phyloP scores from a whole-genome alignment of 2,888 invertebrate genomes.

The Leistus spinibarbis region DNA sequence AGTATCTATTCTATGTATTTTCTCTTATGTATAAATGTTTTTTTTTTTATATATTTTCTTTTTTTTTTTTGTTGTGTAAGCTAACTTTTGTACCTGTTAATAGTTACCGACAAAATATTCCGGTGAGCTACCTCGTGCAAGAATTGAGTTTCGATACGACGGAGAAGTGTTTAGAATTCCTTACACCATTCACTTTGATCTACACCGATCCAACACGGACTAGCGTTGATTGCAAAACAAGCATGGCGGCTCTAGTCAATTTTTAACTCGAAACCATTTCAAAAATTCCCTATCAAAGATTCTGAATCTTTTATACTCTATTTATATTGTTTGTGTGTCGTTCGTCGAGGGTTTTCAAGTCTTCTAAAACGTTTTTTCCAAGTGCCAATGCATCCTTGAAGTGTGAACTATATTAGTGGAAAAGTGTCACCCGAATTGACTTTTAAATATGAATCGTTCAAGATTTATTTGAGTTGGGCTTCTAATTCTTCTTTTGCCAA shows the following conservation, averaged over 20 bases:
- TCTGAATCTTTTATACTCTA: background rate
- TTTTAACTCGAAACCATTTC: slow-evolving; percentile 55
- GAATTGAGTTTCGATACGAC: slow-evolving; percentile 87
- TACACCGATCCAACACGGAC: slow-evolving; percentile 72
- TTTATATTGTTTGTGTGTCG: background rate
- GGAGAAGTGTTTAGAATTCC: slow-evolving; percentile 87
- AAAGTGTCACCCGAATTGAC: background rate
- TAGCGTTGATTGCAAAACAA: slow-evolving; percentile 90
- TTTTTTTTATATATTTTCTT: background rate
- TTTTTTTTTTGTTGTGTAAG: slow-evolving; percentile 3
- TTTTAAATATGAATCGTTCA: background rate
- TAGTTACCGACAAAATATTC: slow-evolving; percentile 94
- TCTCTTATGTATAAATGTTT: slow-evolving; percentile 6
- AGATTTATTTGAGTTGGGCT: background rate
- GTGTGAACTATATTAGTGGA: background rate
- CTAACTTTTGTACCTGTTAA: slow-evolving; percentile 54
- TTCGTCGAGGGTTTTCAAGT: background rate
- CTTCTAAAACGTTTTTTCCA: background rate
- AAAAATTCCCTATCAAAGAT: background rate
- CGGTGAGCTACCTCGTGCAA: slow-evolving; percentile 82
- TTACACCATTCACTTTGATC: slow-evolving; percentile 78
- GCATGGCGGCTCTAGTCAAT: slow-evolving; percentile 65
- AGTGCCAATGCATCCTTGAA: background rate
- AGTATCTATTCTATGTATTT: no score
- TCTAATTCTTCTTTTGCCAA: background rate